A percentile compares a stretch with the other conserved stretches of the same genome.
Conservation (phyloP, 1,140 invertebrate species). For the Aphis craccivora region DNA sequence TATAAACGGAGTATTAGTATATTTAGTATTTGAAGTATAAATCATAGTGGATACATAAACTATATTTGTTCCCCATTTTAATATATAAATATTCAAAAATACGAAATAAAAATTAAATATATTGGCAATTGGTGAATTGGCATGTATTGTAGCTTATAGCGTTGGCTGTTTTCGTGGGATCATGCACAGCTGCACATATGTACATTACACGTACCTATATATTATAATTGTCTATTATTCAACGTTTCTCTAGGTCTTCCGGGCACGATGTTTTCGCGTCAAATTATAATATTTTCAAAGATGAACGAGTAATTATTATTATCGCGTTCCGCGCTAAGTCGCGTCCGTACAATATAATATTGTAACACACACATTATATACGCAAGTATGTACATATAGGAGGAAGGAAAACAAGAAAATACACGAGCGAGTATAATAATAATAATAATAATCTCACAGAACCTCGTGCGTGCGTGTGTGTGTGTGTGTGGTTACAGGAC, state of each 20-base stretch:
- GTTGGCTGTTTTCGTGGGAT: neutral
- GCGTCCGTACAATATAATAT: neutral
- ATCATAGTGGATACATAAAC: neutral
- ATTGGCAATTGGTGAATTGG: neutral
- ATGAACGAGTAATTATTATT: slow-evolving; percentile 20
- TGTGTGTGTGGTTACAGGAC: slow-evolving; percentile 22
- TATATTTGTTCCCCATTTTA: neutral
- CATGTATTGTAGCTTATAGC: neutral
- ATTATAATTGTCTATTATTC: neutral
- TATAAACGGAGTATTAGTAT: neutral
- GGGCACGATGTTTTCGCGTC: slow-evolving; percentile 31
- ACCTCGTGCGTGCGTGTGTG: neutral
- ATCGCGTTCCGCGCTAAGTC: neutral
- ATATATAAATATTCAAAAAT: neutral
- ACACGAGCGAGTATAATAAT: neutral
- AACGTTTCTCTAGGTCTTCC: slow-evolving; percentile 50
- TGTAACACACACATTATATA: neutral
- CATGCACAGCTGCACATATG: neutral
- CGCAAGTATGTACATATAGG: neutral
- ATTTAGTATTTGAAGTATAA: neutral
- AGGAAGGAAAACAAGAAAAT: slow-evolving; percentile 12
- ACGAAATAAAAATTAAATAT: neutral
- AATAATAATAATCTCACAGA: slow-evolving; percentile 23
- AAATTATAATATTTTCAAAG: slow-evolving; percentile 55
- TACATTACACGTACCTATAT: neutral